Conservation (phyloP, 1,140 invertebrate genomes). For the Paraescarpia echinospica region DNA sequence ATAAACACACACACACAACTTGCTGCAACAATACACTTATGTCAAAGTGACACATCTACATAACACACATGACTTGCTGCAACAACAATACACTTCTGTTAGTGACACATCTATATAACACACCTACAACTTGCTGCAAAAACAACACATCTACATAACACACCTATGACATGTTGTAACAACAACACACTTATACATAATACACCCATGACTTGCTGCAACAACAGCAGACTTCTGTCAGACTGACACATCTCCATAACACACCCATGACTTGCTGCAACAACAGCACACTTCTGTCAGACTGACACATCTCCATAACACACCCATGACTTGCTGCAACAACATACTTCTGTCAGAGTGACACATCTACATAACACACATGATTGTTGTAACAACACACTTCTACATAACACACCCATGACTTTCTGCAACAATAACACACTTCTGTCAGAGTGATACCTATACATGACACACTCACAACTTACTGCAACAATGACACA, state of each 20-base stretch:
- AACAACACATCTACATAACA: neutral
- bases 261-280: neutral
- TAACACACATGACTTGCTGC: constrained; percentile 86
- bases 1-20: neutral
- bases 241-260: neutral
- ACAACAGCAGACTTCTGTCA: constrained; percentile 37
- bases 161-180: neutral
- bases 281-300: no score
- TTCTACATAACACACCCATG: no score
- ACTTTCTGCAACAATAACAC: no score
- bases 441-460: no score
- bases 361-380: constrained; percentile 68
- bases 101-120: constrained; percentile 12
- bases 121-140: neutral
- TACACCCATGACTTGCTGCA: constrained; percentile 87
- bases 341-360: neutral
- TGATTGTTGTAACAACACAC: constrained; percentile 75
- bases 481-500: no score
- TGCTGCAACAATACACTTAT: neutral
- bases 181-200: constrained; percentile 51
- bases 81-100: no score
- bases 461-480: no score
- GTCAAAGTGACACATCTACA: neutral
- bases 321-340: neutral
- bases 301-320: neutral